phyloP scores from a whole-genome alignment of 2,113 vertebrate species.

The Calidris pugnax region DNA sequence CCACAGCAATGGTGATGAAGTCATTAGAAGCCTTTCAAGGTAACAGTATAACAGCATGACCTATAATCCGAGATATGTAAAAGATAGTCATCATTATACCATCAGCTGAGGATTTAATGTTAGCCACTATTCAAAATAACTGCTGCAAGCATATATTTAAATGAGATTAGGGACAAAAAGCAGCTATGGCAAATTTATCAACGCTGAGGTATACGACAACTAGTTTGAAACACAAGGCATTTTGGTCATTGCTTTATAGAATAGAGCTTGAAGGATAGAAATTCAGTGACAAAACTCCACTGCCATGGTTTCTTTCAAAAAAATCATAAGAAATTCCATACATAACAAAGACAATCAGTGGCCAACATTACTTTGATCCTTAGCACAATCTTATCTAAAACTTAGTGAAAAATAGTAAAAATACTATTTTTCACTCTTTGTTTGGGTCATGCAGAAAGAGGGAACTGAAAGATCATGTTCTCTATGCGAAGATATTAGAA shows the following conservation, averaged over 20 bases:
- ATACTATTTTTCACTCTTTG: background rate
- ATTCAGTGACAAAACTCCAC: background rate
- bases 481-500: background rate
- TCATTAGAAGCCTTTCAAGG: background rate
- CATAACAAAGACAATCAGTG: background rate
- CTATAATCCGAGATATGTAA: background rate
- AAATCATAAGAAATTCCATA: background rate
- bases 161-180: background rate
- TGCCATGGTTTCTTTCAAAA: background rate
- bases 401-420: background rate
- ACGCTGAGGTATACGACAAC: background rate
- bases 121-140: background rate
- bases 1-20: background rate
- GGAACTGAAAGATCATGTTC: background rate
- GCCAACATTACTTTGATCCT: background rate
- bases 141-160: background rate
- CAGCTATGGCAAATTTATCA: background rate
- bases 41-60: background rate
- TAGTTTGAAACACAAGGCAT: background rate
- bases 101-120: background rate
- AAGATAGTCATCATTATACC: background rate
- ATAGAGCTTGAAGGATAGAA: background rate
- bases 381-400: background rate
- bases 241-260: background rate
- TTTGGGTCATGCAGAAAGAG: background rate